Conservation (phyloP, 37 sponge, comb jelly and placozoan species). For the Spongilla lacustris region DNA sequence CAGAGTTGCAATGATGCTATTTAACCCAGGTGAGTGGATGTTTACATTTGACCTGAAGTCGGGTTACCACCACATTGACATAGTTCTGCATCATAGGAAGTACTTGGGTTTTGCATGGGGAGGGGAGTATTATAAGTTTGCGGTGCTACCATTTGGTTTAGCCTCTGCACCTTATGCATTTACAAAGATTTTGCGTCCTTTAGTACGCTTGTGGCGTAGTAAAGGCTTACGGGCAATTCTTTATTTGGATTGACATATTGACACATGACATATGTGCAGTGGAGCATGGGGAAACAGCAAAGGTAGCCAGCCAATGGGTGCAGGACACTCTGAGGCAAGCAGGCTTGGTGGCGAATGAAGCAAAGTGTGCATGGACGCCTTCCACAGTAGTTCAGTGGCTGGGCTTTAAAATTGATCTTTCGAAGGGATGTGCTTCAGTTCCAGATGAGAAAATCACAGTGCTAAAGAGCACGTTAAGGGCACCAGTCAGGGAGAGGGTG, state of each 20-base stretch:
- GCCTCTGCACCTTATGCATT: slow-evolving; percentile 4
- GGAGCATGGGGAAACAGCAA: background rate
- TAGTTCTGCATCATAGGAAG: background rate
- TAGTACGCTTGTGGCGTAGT: background rate
- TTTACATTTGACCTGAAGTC: slow-evolving; percentile 29
- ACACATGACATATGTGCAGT: background rate
- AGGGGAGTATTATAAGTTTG: slow-evolving; percentile 1
- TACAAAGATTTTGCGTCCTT: slow-evolving; percentile 3
- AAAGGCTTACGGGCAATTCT: background rate
- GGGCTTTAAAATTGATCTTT: slow-evolving; percentile 19
- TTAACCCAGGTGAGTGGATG: slow-evolving; percentile 17
- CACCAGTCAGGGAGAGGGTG: background rate
- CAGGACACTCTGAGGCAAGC: background rate
- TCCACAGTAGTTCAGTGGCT: background rate
- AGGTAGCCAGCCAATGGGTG: background rate
- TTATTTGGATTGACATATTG: slow-evolving; percentile 2
- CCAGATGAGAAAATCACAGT: background rate
- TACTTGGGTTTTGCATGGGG: slow-evolving; percentile 35
- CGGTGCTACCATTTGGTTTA: slow-evolving; percentile 19
- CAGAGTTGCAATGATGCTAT: slow-evolving; percentile 9
- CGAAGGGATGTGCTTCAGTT: background rate
- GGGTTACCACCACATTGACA: slow-evolving; percentile 34
- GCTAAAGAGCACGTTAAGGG: background rate
- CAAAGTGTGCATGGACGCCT: background rate
- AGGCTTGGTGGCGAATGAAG: background rate